Percentiles rank a stretch among this genome's conserved stretches.
Evolutionary conservation across 2,797 vertebrate species (phyloP).

Genomic region (Anguilla pacifica): DNA sequence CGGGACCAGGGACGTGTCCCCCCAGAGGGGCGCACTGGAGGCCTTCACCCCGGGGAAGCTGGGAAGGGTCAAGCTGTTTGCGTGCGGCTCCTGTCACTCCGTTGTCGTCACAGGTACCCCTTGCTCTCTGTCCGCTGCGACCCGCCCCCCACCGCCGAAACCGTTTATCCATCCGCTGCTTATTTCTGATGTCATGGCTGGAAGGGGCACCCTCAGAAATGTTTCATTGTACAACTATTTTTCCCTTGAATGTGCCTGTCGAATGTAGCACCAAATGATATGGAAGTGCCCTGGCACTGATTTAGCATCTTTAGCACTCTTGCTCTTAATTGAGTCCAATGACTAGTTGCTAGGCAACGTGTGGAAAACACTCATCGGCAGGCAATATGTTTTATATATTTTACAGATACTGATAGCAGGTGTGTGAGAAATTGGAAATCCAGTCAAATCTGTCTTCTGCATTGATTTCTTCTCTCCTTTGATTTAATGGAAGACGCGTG

Average conservation of each 20-base stretch:
- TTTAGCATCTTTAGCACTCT: too few relatives aligned
- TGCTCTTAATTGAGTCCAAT: too few relatives aligned
- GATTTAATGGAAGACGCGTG: background rate
- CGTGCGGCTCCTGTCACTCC: slow-evolving; percentile 60
- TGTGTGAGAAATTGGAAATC: background rate
- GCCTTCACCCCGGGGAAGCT: slow-evolving; percentile 41
- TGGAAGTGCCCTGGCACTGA: background rate
- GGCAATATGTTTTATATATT: background rate
- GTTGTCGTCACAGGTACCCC: slow-evolving; percentile 60
- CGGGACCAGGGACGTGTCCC: slow-evolving; percentile 25
- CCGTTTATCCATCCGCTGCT: background rate
- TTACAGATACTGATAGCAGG: background rate
- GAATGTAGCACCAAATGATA: background rate
- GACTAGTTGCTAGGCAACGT: too few relatives aligned
- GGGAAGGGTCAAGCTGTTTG: slow-evolving; percentile 55
- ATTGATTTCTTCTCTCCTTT: background rate
- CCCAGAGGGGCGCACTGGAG: slow-evolving; percentile 45
- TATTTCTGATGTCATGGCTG: background rate
- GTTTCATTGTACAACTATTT: background rate
- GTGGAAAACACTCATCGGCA: background rate
- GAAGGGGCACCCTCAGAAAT: background rate
- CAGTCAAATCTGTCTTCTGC: background rate
- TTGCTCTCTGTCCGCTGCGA: background rate
- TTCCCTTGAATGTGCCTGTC: background rate
- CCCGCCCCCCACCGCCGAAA: background rate